Base-by-base conservation (phyloP, 2,888 invertebrate genomes). In the Cryptocheilus praepositus region DNA sequence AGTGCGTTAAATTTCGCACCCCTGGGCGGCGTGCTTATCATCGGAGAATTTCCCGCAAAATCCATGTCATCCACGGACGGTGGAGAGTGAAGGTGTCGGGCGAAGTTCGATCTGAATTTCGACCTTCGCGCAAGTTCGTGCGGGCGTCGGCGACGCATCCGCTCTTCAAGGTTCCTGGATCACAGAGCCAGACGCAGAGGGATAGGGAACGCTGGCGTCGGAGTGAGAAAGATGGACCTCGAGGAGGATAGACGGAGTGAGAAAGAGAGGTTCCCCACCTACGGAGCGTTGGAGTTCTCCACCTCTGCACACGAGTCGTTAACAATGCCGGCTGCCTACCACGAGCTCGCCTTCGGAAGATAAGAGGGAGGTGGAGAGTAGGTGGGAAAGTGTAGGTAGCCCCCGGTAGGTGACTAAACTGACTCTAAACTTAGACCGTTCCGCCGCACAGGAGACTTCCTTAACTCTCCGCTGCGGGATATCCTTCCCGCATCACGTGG, bases 311-410 rank as follows among this genome's bases (percentile, higher is more conserved):
- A n/a, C 49, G 49, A 49, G 16, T 67, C 63, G 69, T 72, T 74
- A 74, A 75, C 71, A 69, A 70, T 55, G 67, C 58, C 64, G 57
- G 53, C 54, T 57, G 54, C 54, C 59, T 67, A 63, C 67, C 67
- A 11, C 44, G 67, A 49, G 8, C 18, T 53, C 54, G 49, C 25
- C 45, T 18, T 52, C 43, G 57, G 25, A 53, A 51, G 74, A 73
- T 72, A 77, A 70, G 58, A 70, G 63, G 64, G 21, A 71, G 68
- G 64, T 54, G 18, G 28, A 57, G 67, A 61, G 68, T 68, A 70
- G 73, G 71, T 76, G 71, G 77, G 49, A 68, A 59, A 66, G 44
- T 54, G 54, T 77, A 66, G 77, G 77, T 71, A 77, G 77, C 19
- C 49, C 49, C 16, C 49, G 55, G 61, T 70, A 67, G 61, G 70